Conservation (phyloP, 92 coral and sea anemone genomes). For the Epizoanthus illoricatus region DNA sequence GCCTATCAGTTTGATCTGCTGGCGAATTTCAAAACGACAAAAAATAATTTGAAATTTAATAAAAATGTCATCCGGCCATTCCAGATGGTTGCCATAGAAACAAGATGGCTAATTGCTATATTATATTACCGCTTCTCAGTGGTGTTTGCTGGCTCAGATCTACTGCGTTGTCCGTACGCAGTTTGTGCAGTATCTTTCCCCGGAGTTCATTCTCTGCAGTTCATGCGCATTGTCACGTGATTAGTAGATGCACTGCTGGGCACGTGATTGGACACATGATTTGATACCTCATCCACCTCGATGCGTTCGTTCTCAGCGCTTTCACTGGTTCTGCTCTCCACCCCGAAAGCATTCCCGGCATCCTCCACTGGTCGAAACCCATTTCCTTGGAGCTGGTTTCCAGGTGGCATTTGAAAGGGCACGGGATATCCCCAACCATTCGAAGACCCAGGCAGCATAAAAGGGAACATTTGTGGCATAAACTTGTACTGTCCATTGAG, state of each 20-base stretch:
- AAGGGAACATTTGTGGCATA: conserved; percentile 64
- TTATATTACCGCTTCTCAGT: not conserved
- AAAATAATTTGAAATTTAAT: too few relatives aligned
- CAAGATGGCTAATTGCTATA: too few relatives aligned
- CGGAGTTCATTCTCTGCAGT: conserved; percentile 37
- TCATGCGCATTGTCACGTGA: conserved; percentile 4
- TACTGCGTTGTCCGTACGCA: conserved; percentile 39
- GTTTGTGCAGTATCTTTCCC: conserved; percentile 56
- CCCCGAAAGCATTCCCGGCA: not conserved
- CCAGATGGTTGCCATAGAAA: too few relatives aligned
- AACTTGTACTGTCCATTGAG: conserved; percentile 76
- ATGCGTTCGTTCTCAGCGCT: conserved; percentile 12
- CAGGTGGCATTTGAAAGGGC: conserved; percentile 49
- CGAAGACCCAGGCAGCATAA: conserved; percentile 70
- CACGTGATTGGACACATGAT: conserved; percentile 13
- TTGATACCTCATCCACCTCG: conserved; percentile 5
- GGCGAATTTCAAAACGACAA: too few relatives aligned
- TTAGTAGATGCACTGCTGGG: not conserved
- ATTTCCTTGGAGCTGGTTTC: conserved; percentile 12
- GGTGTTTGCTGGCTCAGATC: not conserved
- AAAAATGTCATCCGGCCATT: too few relatives aligned
- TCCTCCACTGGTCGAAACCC: conserved; percentile 22
- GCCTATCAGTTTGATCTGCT: too few relatives aligned
- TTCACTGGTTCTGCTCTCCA: not conserved
- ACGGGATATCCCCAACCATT: conserved; percentile 55